phyloP scores from a whole-genome alignment of 2,797 vertebrate species.

The Crenichthys baileyi region DNA sequence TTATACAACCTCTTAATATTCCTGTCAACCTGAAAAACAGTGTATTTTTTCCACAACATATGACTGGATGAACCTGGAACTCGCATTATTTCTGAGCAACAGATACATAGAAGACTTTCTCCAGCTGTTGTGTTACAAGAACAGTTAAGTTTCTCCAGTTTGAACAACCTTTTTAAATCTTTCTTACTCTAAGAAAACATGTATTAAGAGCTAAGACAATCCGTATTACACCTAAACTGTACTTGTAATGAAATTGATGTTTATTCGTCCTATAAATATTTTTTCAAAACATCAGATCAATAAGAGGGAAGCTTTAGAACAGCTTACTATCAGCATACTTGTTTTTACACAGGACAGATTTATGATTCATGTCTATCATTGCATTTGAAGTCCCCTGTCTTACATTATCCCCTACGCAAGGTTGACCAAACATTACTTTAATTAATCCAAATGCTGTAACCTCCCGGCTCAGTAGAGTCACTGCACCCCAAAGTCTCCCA shows the following conservation, averaged over 20 bases:
- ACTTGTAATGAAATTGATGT: not conserved
- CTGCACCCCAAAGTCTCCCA: slow-evolving; percentile 23
- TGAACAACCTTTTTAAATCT: not conserved
- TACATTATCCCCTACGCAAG: slow-evolving; percentile 40
- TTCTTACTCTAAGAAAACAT: not conserved
- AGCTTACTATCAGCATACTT: not conserved
- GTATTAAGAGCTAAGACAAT: not conserved
- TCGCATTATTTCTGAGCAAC: not conserved
- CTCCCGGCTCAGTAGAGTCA: slow-evolving; percentile 49
- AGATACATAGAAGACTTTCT: not conserved
- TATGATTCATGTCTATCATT: slow-evolving; percentile 21
- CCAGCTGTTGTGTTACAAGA: not conserved
- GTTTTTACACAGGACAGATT: slow-evolving; percentile 11
- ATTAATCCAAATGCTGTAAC: slow-evolving; percentile 61
- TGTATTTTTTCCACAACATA: not conserved
- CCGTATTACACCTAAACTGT: not conserved
- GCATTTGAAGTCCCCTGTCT: slow-evolving; percentile 53
- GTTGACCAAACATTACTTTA: slow-evolving; percentile 60
- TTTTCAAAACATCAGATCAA: not conserved
- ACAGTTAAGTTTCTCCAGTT: not conserved
- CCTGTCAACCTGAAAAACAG: not conserved
- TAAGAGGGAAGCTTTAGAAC: not conserved
- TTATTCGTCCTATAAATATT: not conserved
- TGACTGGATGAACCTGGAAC: not conserved
- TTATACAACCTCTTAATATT: not conserved